These are phyloP conservation scores for Drosophila longiperda DNA, from an alignment of 2,888 invertebrate species.

Conservation along the genomic window DNA sequence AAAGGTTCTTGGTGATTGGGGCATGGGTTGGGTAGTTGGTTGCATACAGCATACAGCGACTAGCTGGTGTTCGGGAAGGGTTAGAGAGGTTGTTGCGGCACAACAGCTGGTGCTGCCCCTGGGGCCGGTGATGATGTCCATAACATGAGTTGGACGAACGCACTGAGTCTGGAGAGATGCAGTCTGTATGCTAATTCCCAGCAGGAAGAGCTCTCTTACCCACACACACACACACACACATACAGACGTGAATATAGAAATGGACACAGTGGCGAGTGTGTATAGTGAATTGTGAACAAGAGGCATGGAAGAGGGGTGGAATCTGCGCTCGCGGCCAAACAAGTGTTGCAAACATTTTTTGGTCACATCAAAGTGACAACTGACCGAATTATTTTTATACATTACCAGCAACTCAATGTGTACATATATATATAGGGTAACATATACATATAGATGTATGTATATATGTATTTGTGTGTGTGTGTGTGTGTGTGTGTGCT, in stretches of 20 bases:
- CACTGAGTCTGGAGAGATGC: slow-evolving; percentile 45
- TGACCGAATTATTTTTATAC: slow-evolving; percentile 68
- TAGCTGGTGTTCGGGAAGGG: neutral
- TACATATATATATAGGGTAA: slow-evolving; percentile 1
- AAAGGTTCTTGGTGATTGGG: slow-evolving; percentile 27
- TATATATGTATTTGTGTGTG: slow-evolving; percentile 11
- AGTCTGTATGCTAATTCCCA: slow-evolving; percentile 77
- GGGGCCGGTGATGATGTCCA: slow-evolving; percentile 60
- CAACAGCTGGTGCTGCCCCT: slow-evolving; percentile 53
- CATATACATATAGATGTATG: slow-evolving; percentile 13
- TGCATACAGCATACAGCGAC: neutral
- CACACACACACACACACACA: slow-evolving; percentile 2
- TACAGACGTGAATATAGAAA: slow-evolving; percentile 1
- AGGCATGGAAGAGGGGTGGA: slow-evolving; percentile 5
- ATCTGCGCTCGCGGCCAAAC: slow-evolving; percentile 52
- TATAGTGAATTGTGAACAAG: neutral
- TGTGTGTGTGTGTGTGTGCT: slow-evolving; percentile 9
- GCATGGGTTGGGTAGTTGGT: neutral
- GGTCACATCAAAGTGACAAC: slow-evolving; percentile 76
- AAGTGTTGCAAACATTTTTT: slow-evolving; percentile 61
- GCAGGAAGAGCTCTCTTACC: slow-evolving; percentile 56
- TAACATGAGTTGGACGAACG: slow-evolving; percentile 55
- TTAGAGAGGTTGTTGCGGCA: slow-evolving; percentile 13
- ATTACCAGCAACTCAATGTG: slow-evolving; percentile 4
- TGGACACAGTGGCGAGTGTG: neutral